Evolutionary conservation across 1,140 invertebrate species (phyloP).

Genomic region (Hycleus cichorii): DNA sequence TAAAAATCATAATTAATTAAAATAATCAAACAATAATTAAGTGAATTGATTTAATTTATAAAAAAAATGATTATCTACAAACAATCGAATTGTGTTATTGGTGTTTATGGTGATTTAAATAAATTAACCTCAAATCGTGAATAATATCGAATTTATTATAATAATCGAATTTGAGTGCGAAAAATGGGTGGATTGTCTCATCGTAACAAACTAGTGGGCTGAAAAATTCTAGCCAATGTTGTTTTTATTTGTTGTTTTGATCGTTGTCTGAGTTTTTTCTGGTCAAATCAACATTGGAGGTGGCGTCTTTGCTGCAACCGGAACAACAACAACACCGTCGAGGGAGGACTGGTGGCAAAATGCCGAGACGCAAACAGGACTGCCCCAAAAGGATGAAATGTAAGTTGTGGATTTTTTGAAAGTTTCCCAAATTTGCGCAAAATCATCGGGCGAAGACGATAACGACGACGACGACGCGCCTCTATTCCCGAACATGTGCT

Average conservation of each 20-base stretch:
- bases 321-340: not conserved
- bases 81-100: not conserved
- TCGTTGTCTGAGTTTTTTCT: not conserved
- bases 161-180: too few species aligned
- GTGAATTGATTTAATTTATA: too few species aligned
- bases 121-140: too few species aligned
- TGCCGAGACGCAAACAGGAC: slow-evolving; percentile 56
- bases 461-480: too few species aligned
- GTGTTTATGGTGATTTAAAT: too few species aligned
- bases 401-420: slow-evolving; percentile 40
- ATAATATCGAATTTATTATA: too few species aligned
- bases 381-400: slow-evolving; percentile 58
- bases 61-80: not conserved
- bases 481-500: slow-evolving; percentile 6
- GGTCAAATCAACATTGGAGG: slow-evolving; percentile 20
- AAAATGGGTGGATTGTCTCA: not conserved
- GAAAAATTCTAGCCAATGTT: not conserved
- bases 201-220: not conserved
- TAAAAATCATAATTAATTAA: not conserved
- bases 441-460: slow-evolving; percentile 1
- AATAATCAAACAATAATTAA: not conserved
- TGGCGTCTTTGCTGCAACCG: slow-evolving; percentile 12
- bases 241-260: not conserved
- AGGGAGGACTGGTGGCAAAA: slow-evolving; percentile 30
- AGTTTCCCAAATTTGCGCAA: not conserved